phyloP scores from a whole-genome alignment of 2,113 vertebrate genomes.

The Cheirogaleus medius region DNA sequence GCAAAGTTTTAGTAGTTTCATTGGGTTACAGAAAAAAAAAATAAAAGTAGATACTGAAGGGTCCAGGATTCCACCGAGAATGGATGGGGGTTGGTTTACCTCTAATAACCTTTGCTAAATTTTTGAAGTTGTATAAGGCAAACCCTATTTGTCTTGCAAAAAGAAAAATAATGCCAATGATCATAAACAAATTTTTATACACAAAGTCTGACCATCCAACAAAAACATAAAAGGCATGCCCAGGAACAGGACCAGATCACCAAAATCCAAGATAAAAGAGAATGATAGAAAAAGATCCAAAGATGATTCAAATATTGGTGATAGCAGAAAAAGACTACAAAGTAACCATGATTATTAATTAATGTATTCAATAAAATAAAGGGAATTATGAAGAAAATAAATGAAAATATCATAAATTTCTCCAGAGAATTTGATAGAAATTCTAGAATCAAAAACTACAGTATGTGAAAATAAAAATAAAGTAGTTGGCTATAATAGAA shows the following conservation, averaged over 20 bases:
- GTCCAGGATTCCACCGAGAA: background rate
- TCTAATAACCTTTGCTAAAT: background rate
- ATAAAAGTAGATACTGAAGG: background rate
- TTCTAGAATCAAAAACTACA: background rate
- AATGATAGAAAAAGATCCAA: background rate
- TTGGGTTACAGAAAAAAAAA: background rate
- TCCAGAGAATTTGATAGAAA: background rate
- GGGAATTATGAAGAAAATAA: background rate
- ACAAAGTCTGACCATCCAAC: background rate
- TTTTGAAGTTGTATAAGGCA: background rate
- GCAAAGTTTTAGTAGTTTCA: background rate
- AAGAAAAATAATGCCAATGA: background rate
- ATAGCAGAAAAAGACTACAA: background rate
- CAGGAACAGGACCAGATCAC: background rate
- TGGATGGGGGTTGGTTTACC: background rate
- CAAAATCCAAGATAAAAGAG: background rate
- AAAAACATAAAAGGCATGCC: background rate
- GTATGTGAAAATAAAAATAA: background rate
- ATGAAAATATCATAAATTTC: background rate
- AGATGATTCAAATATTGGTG: background rate
- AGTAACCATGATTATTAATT: background rate
- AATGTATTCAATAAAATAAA: background rate
- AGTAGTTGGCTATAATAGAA: background rate
- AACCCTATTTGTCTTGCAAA: background rate
- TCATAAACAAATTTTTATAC: background rate